phyloP scores from a whole-genome alignment of 1,140 invertebrate genomes.

The Bombus consobrinus region DNA sequence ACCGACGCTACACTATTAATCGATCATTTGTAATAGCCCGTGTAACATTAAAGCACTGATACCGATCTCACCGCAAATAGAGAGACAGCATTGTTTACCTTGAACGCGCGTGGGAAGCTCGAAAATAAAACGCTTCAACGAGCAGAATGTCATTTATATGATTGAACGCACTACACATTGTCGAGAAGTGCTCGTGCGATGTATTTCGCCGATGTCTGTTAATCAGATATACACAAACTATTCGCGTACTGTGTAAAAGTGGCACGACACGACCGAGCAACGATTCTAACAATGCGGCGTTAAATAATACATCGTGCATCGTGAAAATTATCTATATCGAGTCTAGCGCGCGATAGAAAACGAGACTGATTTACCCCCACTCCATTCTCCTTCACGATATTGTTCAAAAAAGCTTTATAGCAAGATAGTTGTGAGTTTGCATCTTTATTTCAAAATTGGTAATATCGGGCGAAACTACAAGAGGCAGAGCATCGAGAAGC shows the following conservation, averaged over 20 bases:
- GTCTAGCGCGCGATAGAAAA: neutral
- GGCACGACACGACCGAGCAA: too few relatives aligned
- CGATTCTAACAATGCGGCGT: neutral
- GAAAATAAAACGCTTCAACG: neutral
- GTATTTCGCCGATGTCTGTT: neutral
- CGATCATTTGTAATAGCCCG: slow-evolving; percentile 39
- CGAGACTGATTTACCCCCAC: neutral
- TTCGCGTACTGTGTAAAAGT: neutral
- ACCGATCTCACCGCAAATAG: slow-evolving; percentile 24
- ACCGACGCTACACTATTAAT: neutral
- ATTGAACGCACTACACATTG: neutral
- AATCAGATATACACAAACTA: neutral
- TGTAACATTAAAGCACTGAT: slow-evolving; percentile 18
- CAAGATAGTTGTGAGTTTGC: neutral
- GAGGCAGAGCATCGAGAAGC: neutral
- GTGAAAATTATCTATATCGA: neutral
- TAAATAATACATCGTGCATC: neutral
- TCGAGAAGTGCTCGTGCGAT: neutral
- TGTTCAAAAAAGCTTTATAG: neutral
- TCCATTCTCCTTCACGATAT: too few relatives aligned
- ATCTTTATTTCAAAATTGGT: slow-evolving; percentile 1
- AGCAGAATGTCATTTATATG: slow-evolving; percentile 15
- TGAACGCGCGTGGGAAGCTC: slow-evolving; percentile 23
- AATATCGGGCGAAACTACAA: neutral
- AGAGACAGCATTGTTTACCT: neutral